phyloP scores from a whole-genome alignment of 2,113 vertebrate genomes.

The Protobothrops mucrosquamatus region DNA sequence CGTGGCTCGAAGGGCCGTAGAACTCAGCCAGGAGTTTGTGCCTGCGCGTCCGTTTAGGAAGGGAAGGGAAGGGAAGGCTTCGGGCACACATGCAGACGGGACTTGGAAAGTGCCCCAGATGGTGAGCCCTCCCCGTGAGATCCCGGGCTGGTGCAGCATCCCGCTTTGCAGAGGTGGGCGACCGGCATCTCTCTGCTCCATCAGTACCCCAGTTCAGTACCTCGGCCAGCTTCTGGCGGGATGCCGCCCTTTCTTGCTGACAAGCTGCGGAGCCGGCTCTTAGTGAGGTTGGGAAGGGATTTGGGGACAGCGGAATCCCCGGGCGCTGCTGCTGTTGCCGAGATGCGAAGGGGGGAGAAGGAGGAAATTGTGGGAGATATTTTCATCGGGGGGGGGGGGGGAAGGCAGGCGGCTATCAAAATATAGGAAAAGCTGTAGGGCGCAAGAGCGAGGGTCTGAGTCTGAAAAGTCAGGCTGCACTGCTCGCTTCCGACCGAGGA shows the following conservation, averaged over 20 bases:
- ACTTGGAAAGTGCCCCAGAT: not conserved
- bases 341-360: not conserved
- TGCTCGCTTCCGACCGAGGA: not conserved
- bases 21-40: not conserved
- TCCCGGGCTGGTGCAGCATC: not conserved
- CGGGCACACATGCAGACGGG: not conserved
- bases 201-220: slow-evolving; percentile 29
- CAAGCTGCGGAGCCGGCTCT: not conserved
- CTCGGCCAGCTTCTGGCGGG: slow-evolving; percentile 25
- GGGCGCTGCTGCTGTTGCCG: not conserved
- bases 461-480: not conserved
- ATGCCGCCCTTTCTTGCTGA: not conserved
- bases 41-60: not conserved
- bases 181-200: not conserved
- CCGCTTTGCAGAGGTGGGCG: not conserved
- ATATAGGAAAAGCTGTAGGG: not conserved
- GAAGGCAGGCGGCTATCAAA: too few species aligned
- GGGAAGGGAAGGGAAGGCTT: not conserved
- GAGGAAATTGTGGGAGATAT: not conserved
- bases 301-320: not conserved
- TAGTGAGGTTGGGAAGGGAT: not conserved
- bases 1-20: not conserved
- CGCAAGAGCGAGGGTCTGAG: not conserved
- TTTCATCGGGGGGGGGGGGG: not conserved
- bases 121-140: not conserved